Evolutionary conservation across 2,797 vertebrate species (phyloP), one percentile per base, ranked within the genome.

Genomic region (Bryconaethiops microstoma): DNA sequence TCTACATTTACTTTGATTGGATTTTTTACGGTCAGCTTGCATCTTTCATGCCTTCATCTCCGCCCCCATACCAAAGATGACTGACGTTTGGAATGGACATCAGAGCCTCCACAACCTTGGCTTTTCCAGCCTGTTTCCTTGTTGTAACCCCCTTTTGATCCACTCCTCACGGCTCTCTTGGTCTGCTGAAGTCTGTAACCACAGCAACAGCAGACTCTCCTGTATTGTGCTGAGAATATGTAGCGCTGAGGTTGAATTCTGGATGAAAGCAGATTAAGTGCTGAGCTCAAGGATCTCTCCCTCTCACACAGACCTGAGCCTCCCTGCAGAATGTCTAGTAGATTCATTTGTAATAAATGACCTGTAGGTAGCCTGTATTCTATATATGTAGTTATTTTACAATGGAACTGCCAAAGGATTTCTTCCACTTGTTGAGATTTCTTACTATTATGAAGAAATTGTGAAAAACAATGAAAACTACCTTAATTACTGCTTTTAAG

Each of bases 181-280:
- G 55, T 64, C 12, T 52, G 29, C 25, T 25, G 59, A 79, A 62
- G 13, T 50, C 80, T 68, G 83, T 76, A 82, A 79, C 83, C 80
- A 82, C 60, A 48, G 77, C 77, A 77, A 72, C 72, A 45, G 16
- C 54, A 57, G 35, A 67, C 69, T 78, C 14, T 54, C 23, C 60
- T 23, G 65, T 21, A 62, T 23, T 64, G 70, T 14, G 54, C 45
- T 65, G 59, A 57, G 57, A 74, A 64, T 68, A 76, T 64, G 72
- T 71, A 81, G 68, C n/a, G 2, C 72, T 35, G 25, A 52, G 68
- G 42, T n/a, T 35, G 29, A 63, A 29, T 72, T 71, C 55, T 79
- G 48, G 55, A 74, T 4, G 60, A 81, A 59, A 59, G 50, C 76
- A 75, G 68, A 84, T 59, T 71, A 65, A 72, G 63, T 82, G 62